Percentiles rank a stretch among this genome's conserved stretches.
These are phyloP conservation scores for Polia nebulosa DNA, from an alignment of 2,888 invertebrate species.

Conservation along the genomic window DNA sequence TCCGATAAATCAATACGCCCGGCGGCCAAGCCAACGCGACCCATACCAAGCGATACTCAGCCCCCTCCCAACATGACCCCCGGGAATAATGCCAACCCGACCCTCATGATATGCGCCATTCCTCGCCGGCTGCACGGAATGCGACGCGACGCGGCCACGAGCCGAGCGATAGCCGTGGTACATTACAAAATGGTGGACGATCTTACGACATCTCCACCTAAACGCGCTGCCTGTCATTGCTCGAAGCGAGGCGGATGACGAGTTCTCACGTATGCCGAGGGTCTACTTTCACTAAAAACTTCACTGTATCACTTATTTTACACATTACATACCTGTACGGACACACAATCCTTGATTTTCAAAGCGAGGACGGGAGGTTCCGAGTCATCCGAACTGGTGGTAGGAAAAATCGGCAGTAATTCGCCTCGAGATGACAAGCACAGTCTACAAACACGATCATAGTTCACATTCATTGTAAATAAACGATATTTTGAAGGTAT, in stretches of 20 bases:
- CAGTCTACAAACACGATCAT: conserved; percentile 92
- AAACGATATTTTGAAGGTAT: conserved; percentile 82
- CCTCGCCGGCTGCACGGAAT: conserved; percentile 89
- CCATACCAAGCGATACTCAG: conserved; percentile 82
- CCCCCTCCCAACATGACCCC: conserved; percentile 87
- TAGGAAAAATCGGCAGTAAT: conserved; percentile 91
- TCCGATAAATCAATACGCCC: conserved; percentile 90
- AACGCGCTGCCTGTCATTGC: conserved; percentile 89
- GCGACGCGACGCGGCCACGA: conserved; percentile 89
- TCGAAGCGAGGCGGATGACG: conserved; percentile 89
- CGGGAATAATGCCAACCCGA: conserved; percentile 87
- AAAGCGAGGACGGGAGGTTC: conserved; percentile 90
- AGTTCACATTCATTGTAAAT: conserved; percentile 90
- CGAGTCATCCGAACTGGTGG: conserved; percentile 90
- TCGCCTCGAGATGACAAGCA: conserved; percentile 92
- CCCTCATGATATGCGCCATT: conserved; percentile 87
- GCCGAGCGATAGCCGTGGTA: conserved; percentile 89
- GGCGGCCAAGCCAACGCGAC: conserved; percentile 85
- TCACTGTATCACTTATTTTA: conserved; percentile 79
- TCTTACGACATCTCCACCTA: conserved; percentile 92
- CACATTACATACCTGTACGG: conserved; percentile 92
- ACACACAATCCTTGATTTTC: conserved; percentile 92
- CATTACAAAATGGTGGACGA: conserved; percentile 91
- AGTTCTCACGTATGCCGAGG: conserved; percentile 88
- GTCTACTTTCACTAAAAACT: conserved; percentile 90